phyloP scores from a whole-genome alignment of 2,113 vertebrate species.

The Tachuris rubrigastra region DNA sequence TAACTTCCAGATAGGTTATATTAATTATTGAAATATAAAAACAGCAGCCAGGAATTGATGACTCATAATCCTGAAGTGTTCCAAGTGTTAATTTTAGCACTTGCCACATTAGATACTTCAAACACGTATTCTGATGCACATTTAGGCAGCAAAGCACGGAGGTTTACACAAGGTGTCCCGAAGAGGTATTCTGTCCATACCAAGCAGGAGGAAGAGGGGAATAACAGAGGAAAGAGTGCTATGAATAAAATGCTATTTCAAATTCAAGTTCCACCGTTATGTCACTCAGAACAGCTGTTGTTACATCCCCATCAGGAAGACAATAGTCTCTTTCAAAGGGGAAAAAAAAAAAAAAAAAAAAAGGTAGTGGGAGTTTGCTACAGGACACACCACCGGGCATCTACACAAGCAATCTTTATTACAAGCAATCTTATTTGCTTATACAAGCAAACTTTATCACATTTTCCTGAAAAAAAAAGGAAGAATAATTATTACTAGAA shows the following conservation, averaged over 20 bases:
- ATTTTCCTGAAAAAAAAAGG: background rate
- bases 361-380: too few relatives aligned
- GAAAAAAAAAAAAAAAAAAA: too few relatives aligned
- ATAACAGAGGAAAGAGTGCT: background rate
- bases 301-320: background rate
- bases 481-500: background rate
- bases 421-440: too few relatives aligned
- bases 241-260: background rate
- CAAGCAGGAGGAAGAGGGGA: background rate
- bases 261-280: background rate
- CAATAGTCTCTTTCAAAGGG: background rate
- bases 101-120: background rate
- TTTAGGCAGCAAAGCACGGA: background rate
- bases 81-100: constrained; percentile 32
- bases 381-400: background rate
- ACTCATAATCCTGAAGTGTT: background rate
- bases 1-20: background rate
- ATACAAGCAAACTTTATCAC: background rate
- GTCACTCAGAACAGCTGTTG: background rate
- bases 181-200: background rate
- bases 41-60: background rate
- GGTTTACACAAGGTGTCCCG: background rate
- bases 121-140: background rate
- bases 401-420: background rate
- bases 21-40: background rate